Base-by-base conservation (phyloP, 2,113 vertebrate species). In the Grus americana region DNA sequence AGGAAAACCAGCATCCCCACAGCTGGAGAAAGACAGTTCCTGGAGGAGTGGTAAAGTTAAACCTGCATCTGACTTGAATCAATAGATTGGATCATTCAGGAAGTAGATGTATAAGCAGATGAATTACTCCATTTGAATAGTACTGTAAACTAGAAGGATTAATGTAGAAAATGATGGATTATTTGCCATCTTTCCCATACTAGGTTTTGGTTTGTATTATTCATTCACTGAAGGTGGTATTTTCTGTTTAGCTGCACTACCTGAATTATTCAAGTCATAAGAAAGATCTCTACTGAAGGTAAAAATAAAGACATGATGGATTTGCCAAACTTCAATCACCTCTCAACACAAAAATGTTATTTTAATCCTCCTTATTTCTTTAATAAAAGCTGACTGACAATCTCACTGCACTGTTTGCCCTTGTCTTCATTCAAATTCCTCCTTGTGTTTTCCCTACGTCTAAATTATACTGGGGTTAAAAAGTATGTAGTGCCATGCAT, bases 201-300 rank as follows among this genome's bases (percentile, higher is more conserved):
- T 10, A 57, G 30, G 20, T 38, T 86, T 96, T 83, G 67, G 34
- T 4, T 40, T 96, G 52, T 65, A 90, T 95, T 87, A 92, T 78
- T 95, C 83, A 86, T 81, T 50, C 86, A 74, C 32, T 68, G 57
- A 79, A 83, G 63, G 30, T 81, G 81, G 58, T 95, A 58, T 74
- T 94, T 95, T 92, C 83, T 88, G 54, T 94, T 95, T 94, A 95
- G 88, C 81, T 6, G 8, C 57, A 71, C 59, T 36, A 83, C 59
- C 72, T 96, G 92, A 95, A 96, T 96, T 92, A 94, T 79, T 90
- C 90, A 97, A 26, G 59, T 96, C 61, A 4, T 15, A 72, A 76
- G 61, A 65, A 90, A 91, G 62, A 83, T 46, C 52, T 75, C 90
- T 57, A 24, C 65, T 4, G 9, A 95, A 83, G 72, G 78, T 88